Percentiles rank a stretch among this genome's conserved stretches.
Evolutionary conservation across 2,888 invertebrate species (phyloP).

Genomic region (Diadegma fenestrale): DNA sequence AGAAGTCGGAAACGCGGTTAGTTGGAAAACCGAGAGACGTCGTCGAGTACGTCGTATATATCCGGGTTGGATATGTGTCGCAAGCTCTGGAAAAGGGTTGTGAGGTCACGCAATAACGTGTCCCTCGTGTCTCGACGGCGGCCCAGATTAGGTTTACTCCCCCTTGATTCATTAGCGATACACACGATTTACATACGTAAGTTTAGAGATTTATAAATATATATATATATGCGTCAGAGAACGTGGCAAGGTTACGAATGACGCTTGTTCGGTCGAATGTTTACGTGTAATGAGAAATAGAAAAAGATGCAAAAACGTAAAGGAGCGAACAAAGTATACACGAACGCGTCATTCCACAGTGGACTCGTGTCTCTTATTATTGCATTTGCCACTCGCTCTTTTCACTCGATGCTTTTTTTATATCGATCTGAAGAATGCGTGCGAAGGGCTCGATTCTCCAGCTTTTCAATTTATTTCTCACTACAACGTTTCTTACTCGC

Average conservation of each 20-base stretch:
- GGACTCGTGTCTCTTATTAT: constrained; percentile 8
- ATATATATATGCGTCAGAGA: constrained; percentile 34
- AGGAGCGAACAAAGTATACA: constrained; percentile 23
- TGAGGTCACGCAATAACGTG: constrained; percentile 14
- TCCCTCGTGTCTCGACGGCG: constrained; percentile 45
- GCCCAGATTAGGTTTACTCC: constrained; percentile 11
- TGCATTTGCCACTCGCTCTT: neutral
- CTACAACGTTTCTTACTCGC: neutral
- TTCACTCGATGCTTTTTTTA: neutral
- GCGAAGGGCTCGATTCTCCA: neutral
- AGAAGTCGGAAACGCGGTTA: neutral
- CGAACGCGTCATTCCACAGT: constrained; percentile 16
- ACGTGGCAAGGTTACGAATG: constrained; percentile 57
- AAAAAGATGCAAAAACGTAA: neutral
- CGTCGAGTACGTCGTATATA: neutral
- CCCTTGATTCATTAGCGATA: neutral
- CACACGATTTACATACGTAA: constrained; percentile 1
- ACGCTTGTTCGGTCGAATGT: constrained; percentile 58
- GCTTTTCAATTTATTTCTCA: neutral
- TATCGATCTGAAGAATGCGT: neutral
- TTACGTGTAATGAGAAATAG: constrained; percentile 17
- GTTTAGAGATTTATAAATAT: constrained; percentile 27
- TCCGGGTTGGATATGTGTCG: neutral
- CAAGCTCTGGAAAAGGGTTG: neutral
- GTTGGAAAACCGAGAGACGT: neutral